Percentiles rank a stretch among this genome's conserved stretches.
Evolutionary conservation across 1,140 invertebrate species (phyloP).

Genomic region (Caerostris darwini): DNA sequence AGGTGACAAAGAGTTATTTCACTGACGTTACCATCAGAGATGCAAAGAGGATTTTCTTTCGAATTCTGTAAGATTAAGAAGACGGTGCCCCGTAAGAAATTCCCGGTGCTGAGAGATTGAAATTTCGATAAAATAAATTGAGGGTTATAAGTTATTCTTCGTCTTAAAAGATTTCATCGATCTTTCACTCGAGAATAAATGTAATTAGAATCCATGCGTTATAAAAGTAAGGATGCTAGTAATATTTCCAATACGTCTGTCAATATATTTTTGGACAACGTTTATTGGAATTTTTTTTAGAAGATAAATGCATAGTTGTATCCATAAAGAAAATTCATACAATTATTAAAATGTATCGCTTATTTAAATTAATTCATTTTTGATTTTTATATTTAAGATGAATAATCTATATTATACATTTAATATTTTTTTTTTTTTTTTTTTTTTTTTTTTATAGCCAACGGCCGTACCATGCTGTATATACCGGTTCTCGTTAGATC

Average conservation of each 20-base stretch:
- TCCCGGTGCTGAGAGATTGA: not conserved
- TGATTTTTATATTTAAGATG: no score
- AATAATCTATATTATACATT: no score
- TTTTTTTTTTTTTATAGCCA: no score
- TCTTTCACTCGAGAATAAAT: not conserved
- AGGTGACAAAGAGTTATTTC: not conserved
- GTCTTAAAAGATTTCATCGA: conserved; percentile 22
- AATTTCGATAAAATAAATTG: conserved; percentile 48
- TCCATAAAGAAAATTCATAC: no score
- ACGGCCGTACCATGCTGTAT: no score
- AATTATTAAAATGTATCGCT: no score
- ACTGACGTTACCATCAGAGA: not conserved
- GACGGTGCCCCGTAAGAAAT: not conserved
- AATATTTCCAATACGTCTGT: conserved; percentile 24
- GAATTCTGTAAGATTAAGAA: not conserved
- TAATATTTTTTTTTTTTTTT: no score
- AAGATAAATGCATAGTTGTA: no score
- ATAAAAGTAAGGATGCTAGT: not conserved
- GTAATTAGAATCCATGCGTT: conserved; percentile 38
- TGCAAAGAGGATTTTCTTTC: not conserved
- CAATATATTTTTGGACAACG: not conserved
- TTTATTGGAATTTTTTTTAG: no score
- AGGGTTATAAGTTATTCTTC: conserved; percentile 19
- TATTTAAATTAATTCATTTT: no score
- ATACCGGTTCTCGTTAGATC: no score